phyloP scores from a whole-genome alignment of 2,797 vertebrate species.

The Aulostomus chinensis region DNA sequence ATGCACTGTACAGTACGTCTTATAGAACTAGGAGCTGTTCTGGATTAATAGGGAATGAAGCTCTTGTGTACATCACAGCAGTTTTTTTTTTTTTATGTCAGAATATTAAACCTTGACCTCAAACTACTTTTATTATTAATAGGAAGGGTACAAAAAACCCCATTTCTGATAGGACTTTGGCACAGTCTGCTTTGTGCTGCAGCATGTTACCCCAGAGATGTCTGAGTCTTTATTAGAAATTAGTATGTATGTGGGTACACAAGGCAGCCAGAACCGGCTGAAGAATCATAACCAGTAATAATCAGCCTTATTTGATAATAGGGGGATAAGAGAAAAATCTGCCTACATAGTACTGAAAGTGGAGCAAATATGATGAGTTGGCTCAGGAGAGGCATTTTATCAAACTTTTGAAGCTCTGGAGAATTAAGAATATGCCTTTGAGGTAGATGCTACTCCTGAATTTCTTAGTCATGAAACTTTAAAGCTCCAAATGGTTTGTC shows the following conservation, averaged over 20 bases:
- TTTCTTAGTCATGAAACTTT: constrained; percentile 40
- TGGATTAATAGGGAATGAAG: constrained; percentile 59
- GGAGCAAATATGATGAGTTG: constrained; percentile 63
- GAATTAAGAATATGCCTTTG: constrained; percentile 29
- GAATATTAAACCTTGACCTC: constrained; percentile 69
- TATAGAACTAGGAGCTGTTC: constrained; percentile 43
- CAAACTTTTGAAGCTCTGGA: constrained; percentile 45
- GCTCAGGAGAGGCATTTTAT: constrained; percentile 60
- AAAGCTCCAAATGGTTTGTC: constrained; percentile 14
- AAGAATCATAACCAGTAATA: constrained; percentile 72
- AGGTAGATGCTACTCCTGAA: constrained; percentile 26
- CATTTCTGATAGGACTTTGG: constrained; percentile 50
- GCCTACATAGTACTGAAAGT: constrained; percentile 51
- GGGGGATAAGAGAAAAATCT: constrained; percentile 70
- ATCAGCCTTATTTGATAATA: constrained; percentile 74
- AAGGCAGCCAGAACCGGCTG: constrained; percentile 48
- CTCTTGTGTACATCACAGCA: constrained; percentile 42
- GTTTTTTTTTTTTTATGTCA: constrained; percentile 68
- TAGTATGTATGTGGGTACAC: constrained; percentile 68
- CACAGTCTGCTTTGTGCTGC: constrained; percentile 47
- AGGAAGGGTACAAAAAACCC: constrained; percentile 50
- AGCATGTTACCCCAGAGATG: constrained; percentile 60
- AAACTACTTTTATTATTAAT: constrained; percentile 71
- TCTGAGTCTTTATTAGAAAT: constrained; percentile 68
- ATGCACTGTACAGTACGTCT: constrained; percentile 56